These are phyloP conservation scores for Cladopsammia gracilis DNA, from an alignment of 64 coral and sea anemone species.

Conservation along the genomic window DNA sequence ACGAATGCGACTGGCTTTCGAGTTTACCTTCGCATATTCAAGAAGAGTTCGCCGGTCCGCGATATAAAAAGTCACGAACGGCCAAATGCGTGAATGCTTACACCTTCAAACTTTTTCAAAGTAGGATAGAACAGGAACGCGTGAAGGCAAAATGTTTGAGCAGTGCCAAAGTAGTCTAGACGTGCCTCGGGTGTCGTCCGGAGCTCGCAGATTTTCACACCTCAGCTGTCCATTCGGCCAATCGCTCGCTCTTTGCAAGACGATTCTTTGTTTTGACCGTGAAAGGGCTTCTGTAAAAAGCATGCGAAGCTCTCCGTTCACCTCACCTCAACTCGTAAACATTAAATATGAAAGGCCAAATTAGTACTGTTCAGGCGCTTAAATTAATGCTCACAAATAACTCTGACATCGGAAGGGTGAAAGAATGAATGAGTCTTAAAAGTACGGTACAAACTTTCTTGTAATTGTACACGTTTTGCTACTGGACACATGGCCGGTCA, in stretches of 20 bases:
- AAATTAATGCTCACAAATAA: neutral
- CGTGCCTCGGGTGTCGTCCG: neutral
- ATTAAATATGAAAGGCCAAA: neutral
- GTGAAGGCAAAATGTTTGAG: slow-evolving; percentile 16
- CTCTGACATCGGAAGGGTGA: slow-evolving; percentile 11
- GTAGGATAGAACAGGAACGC: neutral
- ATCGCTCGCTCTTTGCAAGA: neutral
- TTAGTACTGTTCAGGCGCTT: neutral
- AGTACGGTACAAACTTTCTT: too few relatives aligned
- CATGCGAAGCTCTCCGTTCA: neutral
- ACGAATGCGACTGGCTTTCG: neutral
- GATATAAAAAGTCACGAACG: slow-evolving; percentile 9
- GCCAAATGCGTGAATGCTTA: too few relatives aligned
- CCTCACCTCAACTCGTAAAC: neutral
- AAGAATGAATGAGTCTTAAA: neutral
- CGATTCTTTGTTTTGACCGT: slow-evolving; percentile 14
- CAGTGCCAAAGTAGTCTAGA: neutral
- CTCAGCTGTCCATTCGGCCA: slow-evolving; percentile 1
- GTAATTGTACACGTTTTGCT: slow-evolving; percentile 3
- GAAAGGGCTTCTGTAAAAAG: neutral
- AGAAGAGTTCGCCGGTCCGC: neutral
- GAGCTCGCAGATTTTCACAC: slow-evolving; percentile 19
- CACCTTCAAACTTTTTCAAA: neutral
- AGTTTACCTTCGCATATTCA: neutral
- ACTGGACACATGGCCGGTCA: neutral